Base-by-base conservation (phyloP, 1,140 invertebrate genomes). In the Drosophila repleta region DNA sequence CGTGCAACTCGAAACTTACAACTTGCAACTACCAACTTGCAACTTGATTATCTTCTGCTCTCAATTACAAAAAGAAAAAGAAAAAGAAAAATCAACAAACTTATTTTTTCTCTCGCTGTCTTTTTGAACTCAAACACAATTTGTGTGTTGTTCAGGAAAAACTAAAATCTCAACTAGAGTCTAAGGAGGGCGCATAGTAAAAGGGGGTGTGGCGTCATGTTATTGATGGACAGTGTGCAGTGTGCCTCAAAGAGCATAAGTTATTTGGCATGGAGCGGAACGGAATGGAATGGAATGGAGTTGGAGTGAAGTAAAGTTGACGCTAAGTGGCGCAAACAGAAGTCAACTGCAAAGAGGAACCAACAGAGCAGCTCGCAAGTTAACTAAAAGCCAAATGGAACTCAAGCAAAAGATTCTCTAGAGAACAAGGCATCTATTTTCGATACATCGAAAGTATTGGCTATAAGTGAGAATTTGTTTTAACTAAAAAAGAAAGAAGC, bases 11-110 rank as follows among this genome's bases (percentile, higher is more conserved):
- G 35, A 37, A 57, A 65, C 24, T 1, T 26, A 43, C 51, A 64
- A 48, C 35, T 45, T 17, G 18, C 20, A 55, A 51, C 60, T 11
- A 37, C 17, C 17, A 43, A 51, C 57, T 69, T 49, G 43, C 32
- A 68, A 74, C 51, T 74, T 62, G 65, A 74, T 74, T 74, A 74
- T 74, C 51, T 56, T 6, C 65, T 74, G 63, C 63, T 58, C 63
- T 66, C 71, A 63, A 74, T 69, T 69, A 63, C 43, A 69, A 43
- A 5, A 20, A 46, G 7, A 8, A 8, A 2, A 53, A 52, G 24
- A 32, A 41, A 41, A n/a, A n/a, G n/a, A 29, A 29, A 29, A 29
- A 29, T 6, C 29, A 37, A 32, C 43, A 64, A 70, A 70, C 49
- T 70, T 57, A 64, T 24, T 18, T 41, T 11, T 4, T 15, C 32